These are phyloP conservation scores for Prenolepis imparis DNA, from an alignment of 2,888 invertebrate genomes.

Conservation along the genomic window DNA sequence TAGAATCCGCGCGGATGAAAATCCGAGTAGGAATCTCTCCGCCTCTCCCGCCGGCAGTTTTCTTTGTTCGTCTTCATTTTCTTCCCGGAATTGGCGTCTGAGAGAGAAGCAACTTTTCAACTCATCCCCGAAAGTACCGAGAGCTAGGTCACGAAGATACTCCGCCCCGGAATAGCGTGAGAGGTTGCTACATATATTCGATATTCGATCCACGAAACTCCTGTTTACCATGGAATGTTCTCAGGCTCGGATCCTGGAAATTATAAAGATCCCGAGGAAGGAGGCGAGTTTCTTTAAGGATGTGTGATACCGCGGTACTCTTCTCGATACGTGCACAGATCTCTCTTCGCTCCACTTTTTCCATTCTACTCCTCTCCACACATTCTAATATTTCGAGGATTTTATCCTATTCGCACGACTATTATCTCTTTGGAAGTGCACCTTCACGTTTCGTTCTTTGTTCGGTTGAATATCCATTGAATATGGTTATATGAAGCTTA, in stretches of 20 bases:
- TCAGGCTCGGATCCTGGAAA: constrained; percentile 23
- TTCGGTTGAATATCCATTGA: constrained; percentile 18
- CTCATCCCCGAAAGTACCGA: constrained; percentile 41
- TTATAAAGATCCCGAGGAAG: neutral
- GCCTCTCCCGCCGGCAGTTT: constrained; percentile 30
- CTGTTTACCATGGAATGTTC: neutral
- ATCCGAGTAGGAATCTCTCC: constrained; percentile 22
- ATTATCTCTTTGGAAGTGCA: constrained; percentile 6
- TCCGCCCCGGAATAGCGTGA: neutral
- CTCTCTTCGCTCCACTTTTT: neutral
- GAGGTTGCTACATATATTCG: constrained; percentile 3
- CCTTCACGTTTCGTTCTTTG: neutral
- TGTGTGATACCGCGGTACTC: constrained; percentile 13
- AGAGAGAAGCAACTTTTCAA: constrained; percentile 68
- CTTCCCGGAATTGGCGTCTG: constrained; percentile 60
- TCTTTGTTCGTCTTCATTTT: constrained; percentile 65
- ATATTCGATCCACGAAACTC: constrained; percentile 42
- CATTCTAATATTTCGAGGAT: constrained; percentile 36
- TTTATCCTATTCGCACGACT: constrained; percentile 25
- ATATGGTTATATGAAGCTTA: neutral
- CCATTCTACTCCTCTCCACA: neutral
- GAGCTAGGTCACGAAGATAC: constrained; percentile 39
- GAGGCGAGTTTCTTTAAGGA: neutral
- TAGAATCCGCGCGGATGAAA: constrained; percentile 40
- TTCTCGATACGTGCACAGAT: neutral